These are phyloP conservation scores for Lordiphosa stackelbergi DNA, from an alignment of 1,140 invertebrate genomes.

Conservation along the genomic window DNA sequence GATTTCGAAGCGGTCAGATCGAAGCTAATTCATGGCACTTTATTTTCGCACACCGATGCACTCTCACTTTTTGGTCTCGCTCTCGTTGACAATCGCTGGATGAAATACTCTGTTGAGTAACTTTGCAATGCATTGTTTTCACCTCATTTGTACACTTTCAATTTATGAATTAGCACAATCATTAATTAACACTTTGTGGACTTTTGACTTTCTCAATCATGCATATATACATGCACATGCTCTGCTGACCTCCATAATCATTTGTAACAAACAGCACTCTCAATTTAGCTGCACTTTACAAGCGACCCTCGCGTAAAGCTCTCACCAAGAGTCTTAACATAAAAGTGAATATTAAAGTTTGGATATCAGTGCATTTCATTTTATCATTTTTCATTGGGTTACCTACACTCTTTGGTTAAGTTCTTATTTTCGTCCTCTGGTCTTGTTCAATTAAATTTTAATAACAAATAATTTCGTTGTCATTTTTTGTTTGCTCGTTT, in stretches of 20 bases:
- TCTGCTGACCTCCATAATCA: conserved; percentile 15
- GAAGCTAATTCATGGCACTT: too few species aligned
- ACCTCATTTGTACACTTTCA: conserved; percentile 38
- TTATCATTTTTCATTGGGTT: not conserved
- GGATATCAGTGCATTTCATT: conserved; percentile 15
- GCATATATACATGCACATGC: not conserved
- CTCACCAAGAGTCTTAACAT: not conserved
- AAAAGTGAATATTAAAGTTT: conserved; percentile 2
- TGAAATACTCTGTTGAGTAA: conserved; percentile 28
- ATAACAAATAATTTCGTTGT: conserved; percentile 52
- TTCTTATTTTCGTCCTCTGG: not conserved
- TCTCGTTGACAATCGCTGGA: too few species aligned
- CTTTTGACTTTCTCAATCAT: conserved; percentile 10
- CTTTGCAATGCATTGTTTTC: conserved; percentile 14
- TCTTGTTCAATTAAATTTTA: conserved; percentile 47
- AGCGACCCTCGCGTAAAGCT: not conserved
- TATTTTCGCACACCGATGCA: too few species aligned
- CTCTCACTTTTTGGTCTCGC: too few species aligned
- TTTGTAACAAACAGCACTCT: not conserved
- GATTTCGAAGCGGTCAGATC: too few species aligned
- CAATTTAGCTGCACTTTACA: too few species aligned
- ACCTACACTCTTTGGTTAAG: conserved; percentile 10
- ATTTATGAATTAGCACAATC: conserved; percentile 41
- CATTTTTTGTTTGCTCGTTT: conserved; percentile 36
- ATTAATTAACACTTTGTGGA: conserved; percentile 36